phyloP scores from a whole-genome alignment of 2,797 vertebrate species.

The Trichosurus vulpecula region DNA sequence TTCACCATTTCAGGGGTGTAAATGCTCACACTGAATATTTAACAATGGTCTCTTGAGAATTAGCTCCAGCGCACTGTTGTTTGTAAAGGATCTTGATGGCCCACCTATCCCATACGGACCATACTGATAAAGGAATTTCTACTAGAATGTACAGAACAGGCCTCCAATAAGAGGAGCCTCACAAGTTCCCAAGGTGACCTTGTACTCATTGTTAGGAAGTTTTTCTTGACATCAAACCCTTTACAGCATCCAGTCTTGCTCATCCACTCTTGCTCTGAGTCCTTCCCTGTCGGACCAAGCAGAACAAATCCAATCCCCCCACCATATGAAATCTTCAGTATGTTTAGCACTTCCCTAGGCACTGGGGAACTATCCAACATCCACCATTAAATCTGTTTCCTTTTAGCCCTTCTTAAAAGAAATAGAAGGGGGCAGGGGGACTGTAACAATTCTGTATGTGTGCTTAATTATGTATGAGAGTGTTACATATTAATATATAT shows the following conservation, averaged over 20 bases:
- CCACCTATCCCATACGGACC: background rate
- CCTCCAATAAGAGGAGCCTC: background rate
- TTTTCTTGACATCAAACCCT: background rate
- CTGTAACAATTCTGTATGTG: background rate
- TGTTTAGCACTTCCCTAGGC: too few relatives aligned
- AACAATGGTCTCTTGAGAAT: background rate
- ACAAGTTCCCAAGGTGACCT: background rate
- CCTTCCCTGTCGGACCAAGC: background rate
- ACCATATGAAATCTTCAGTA: too few relatives aligned
- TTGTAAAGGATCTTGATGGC: background rate
- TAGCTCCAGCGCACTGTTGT: background rate
- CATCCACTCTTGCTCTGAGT: background rate
- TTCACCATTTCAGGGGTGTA: background rate
- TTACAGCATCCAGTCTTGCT: background rate
- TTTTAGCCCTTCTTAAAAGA: background rate
- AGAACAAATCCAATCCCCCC: background rate
- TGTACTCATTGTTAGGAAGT: background rate
- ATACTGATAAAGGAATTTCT: background rate
- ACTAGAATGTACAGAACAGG: background rate
- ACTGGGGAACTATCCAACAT: background rate
- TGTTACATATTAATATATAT: background rate
- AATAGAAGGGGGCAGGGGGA: background rate
- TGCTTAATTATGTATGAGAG: background rate
- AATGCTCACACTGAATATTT: background rate
- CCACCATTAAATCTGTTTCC: background rate